A percentile compares a stretch with the other conserved stretches of the same genome.
Conservation (phyloP, 2,888 invertebrate genomes). For the Cantharis flavilabris region DNA sequence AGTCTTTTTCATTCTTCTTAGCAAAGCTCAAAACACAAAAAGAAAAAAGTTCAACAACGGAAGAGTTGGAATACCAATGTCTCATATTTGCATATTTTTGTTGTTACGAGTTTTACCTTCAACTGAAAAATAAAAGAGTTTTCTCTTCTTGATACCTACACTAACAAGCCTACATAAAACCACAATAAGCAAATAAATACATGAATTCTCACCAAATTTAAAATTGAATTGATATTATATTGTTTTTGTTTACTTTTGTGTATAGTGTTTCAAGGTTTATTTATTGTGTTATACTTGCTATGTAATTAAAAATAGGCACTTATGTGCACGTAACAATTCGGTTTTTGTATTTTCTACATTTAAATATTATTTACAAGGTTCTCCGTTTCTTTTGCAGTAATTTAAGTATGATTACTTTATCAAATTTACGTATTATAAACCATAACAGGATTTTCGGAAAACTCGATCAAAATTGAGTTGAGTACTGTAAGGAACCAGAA, state of each 20-base stretch:
- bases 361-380: neutral
- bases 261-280: conserved; percentile 6
- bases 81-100: neutral
- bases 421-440: neutral
- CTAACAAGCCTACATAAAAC: neutral
- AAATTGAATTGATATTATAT: neutral
- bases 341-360: neutral
- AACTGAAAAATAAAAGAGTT: neutral
- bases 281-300: neutral
- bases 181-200: neutral
- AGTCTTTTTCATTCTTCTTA: too few relatives aligned
- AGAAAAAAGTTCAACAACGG: too few relatives aligned
- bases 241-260: conserved; percentile 14
- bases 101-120: neutral
- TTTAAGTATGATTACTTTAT: neutral
- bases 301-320: neutral
- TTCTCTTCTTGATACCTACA: neutral
- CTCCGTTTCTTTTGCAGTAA: neutral
- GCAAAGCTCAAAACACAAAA: too few relatives aligned
- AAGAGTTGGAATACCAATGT: too few relatives aligned
- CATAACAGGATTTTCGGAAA: too few relatives aligned
- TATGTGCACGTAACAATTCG: neutral
- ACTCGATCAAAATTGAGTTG: too few relatives aligned
- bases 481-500: too few relatives aligned
- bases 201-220: neutral